Percentiles rank a stretch among this genome's conserved stretches.
Conservation (phyloP, 2,888 invertebrate genomes). For the Diplolepis rosae region DNA sequence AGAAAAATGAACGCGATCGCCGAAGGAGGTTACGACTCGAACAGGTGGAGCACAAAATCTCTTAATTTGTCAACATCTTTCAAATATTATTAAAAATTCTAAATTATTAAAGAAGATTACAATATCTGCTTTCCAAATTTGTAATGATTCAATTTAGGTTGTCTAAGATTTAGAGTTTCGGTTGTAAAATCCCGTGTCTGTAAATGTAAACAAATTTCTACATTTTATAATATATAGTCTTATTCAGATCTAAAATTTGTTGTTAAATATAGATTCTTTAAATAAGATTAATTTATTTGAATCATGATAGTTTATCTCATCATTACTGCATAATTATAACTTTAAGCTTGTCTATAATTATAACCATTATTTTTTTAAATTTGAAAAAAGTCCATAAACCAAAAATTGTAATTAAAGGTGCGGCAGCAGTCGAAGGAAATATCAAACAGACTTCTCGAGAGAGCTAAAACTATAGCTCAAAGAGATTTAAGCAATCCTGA, state of each 20-base stretch:
- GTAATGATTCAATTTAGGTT: neutral
- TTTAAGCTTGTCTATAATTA: too few relatives aligned
- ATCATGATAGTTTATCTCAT: too few relatives aligned
- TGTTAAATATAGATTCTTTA: too few relatives aligned
- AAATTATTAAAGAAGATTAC: neutral
- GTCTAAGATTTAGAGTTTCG: neutral
- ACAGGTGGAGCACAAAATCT: slow-evolving; percentile 74
- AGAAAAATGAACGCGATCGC: slow-evolving; percentile 77
- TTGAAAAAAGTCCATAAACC: neutral
- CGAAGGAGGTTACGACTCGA: slow-evolving; percentile 78
- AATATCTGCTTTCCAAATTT: neutral
- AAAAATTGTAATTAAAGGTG: slow-evolving; percentile 71
- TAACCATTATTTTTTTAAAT: too few relatives aligned
- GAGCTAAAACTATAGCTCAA: slow-evolving; percentile 75
- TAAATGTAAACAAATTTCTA: slow-evolving; percentile 34
- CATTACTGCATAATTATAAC: too few relatives aligned
- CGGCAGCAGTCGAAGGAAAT: slow-evolving; percentile 79
- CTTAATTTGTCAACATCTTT: neutral
- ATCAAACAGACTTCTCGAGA: slow-evolving; percentile 76
- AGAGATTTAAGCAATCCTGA: slow-evolving; percentile 75
- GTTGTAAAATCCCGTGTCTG: neutral
- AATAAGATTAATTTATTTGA: too few relatives aligned
- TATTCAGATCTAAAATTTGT: too few relatives aligned
- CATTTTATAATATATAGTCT: too few relatives aligned
- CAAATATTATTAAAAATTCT: neutral